Base-by-base conservation (phyloP, 2,113 vertebrate species). In the Thamnophis sirtalis region DNA sequence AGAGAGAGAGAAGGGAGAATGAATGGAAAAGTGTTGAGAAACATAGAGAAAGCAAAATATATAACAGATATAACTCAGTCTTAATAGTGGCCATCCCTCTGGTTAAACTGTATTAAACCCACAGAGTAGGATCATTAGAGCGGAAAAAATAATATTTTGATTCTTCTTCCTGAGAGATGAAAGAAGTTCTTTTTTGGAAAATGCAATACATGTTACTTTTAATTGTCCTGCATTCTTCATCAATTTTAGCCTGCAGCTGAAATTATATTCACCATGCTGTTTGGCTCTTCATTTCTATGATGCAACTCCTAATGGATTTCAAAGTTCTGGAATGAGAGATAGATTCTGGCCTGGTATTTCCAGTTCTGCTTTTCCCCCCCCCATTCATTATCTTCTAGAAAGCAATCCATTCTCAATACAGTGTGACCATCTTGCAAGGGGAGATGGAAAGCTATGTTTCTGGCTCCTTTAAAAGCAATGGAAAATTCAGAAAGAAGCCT, bases 401-500 rank as follows among this genome's bases (percentile, higher is more conserved):
- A 63, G 56, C 91, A 92, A 33, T 87, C 92, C 63, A 63, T 88
- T 88, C 89, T 95, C 0, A 0, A 90, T 96, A 86, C 11, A 0
- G 19, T 95, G 92, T 96, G 94, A 95, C 93, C 91, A 95, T 93
- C 89, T 2, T 73, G 95, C 91, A 93, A 96, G 95, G 92, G 94
- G 92, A 96, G 96, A 93, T 88, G 91, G 91, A 94, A 96, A 96
- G 94, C 95, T 96, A 93, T 89, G 8, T 60, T 60, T 60, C 95
- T 95, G 95, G 95, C 92, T 96, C 96, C 93, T 50, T 96, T 95
- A 22, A 51, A 51, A 96, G 91, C 11, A 96, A 94, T 95, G 93
- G 95, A 95, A 93, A 95, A 96, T 95, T 96, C 50, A 95, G 0
- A 94, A 97, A 95, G 95, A 93, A 95, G 95, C 91, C 92, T 93